Percentiles rank a stretch among this genome's conserved stretches.
Evolutionary conservation across 1,140 invertebrate genomes (phyloP).

Genomic region (Streblospio benedicti): DNA sequence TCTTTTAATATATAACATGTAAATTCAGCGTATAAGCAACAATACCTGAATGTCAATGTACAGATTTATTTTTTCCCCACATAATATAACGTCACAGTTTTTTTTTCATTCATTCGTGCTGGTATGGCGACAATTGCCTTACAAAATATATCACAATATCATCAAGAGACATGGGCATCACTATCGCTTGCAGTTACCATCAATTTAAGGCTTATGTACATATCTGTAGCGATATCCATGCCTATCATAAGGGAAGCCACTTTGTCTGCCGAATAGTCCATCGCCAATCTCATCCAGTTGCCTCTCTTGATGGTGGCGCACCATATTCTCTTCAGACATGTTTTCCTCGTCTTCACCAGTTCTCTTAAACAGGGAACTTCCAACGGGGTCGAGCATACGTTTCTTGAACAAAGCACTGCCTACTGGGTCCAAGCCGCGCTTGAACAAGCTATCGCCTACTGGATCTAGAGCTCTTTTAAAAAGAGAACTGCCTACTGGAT

Average conservation of each 20-base stretch:
- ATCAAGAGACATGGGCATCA: no score
- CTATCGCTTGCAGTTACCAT: no score
- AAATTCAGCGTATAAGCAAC: no score
- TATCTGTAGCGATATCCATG: no score
- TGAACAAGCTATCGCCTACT: background rate
- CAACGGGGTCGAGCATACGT: slow-evolving; percentile 6
- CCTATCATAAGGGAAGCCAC: background rate
- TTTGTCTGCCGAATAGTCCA: background rate
- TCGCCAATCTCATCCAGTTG: slow-evolving; percentile 8
- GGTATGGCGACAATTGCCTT: no score
- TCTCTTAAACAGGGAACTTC: slow-evolving; percentile 6
- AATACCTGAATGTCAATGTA: no score
- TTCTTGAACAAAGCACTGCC: slow-evolving; percentile 5
- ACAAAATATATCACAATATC: no score
- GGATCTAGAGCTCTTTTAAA: background rate
- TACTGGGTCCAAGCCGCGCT: background rate
- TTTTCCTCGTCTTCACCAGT: background rate
- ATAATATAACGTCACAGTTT: no score
- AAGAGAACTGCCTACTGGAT: slow-evolving; percentile 12
- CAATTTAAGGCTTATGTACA: no score
- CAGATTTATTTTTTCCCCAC: no score
- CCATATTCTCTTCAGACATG: background rate
- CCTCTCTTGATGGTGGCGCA: background rate
- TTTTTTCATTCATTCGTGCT: no score
- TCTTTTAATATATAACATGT: no score